Percentiles rank a stretch among this genome's conserved stretches.
Evolutionary conservation across 2,888 invertebrate species (phyloP).

Genomic region (Hydriomena furcata): DNA sequence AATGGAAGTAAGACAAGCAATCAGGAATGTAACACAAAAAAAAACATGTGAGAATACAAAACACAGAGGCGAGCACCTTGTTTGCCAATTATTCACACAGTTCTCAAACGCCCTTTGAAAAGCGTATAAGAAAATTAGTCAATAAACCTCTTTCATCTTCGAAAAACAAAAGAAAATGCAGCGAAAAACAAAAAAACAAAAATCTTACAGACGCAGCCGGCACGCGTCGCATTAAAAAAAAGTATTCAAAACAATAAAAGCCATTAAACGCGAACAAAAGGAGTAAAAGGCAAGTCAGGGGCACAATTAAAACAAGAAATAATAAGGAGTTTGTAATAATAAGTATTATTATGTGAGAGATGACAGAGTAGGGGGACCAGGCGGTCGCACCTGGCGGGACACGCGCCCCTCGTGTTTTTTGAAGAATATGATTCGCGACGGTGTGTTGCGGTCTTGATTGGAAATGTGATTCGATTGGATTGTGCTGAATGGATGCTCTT

Average conservation of each 20-base stretch:
- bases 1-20: too few species aligned
- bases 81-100: constrained; percentile 1
- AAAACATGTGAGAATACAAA: not conserved
- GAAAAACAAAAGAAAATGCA: constrained; percentile 3
- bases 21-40: too few species aligned
- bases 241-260: constrained; percentile 74
- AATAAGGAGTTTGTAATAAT: constrained; percentile 81
- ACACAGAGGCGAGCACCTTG: not conserved
- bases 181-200: constrained; percentile 29
- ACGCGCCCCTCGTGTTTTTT: constrained; percentile 49
- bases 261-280: constrained; percentile 81
- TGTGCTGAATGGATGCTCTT: constrained; percentile 4
- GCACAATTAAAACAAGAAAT: constrained; percentile 83
- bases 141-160: constrained; percentile 9
- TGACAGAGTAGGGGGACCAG: constrained; percentile 54
- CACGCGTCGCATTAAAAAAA: constrained; percentile 73
- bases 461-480: constrained; percentile 32
- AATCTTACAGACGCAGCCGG: constrained; percentile 61
- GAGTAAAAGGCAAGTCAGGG: constrained; percentile 79
- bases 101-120: too few species aligned
- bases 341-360: constrained; percentile 76
- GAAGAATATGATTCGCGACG: constrained; percentile 31
- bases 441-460: constrained; percentile 36
- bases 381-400: constrained; percentile 67
- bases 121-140: constrained; percentile 4